Conservation (phyloP, 2,888 invertebrate species). For the Hyposoter didymator region DNA sequence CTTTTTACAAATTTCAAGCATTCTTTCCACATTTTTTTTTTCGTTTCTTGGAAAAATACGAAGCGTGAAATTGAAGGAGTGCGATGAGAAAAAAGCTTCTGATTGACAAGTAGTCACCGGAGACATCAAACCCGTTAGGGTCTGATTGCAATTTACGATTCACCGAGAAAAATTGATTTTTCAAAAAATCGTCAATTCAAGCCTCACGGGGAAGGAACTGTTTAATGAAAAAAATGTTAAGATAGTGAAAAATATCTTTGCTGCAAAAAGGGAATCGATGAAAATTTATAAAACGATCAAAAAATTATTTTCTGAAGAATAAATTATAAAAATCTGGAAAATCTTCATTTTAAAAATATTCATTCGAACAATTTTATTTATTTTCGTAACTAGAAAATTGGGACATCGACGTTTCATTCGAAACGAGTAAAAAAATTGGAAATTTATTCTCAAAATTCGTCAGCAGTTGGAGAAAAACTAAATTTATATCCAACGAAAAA, state of each 20-base stretch:
- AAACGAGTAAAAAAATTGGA: not conserved
- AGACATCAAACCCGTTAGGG: not conserved
- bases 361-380: not conserved
- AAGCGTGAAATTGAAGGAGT: not conserved
- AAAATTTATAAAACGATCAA: not conserved
- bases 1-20: constrained; percentile 18
- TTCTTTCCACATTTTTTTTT: constrained; percentile 3
- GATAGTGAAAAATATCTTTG: too few species aligned
- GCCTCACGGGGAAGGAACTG: not conserved
- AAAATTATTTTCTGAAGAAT: not conserved
- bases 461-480: not conserved
- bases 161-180: constrained; percentile 14
- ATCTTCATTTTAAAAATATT: not conserved
- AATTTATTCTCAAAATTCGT: not conserved
- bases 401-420: not conserved
- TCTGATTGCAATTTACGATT: constrained; percentile 59
- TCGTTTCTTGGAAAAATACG: constrained; percentile 17
- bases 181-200: not conserved
- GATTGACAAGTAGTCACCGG: constrained; percentile 38
- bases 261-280: not conserved
- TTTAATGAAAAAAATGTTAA: not conserved
- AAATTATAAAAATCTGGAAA: not conserved
- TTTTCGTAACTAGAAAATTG: not conserved
- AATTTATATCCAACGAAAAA: not conserved
- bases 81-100: not conserved